These are phyloP conservation scores for Candoia aspera DNA, from an alignment of 2,113 vertebrate genomes.

Conservation along the genomic window DNA sequence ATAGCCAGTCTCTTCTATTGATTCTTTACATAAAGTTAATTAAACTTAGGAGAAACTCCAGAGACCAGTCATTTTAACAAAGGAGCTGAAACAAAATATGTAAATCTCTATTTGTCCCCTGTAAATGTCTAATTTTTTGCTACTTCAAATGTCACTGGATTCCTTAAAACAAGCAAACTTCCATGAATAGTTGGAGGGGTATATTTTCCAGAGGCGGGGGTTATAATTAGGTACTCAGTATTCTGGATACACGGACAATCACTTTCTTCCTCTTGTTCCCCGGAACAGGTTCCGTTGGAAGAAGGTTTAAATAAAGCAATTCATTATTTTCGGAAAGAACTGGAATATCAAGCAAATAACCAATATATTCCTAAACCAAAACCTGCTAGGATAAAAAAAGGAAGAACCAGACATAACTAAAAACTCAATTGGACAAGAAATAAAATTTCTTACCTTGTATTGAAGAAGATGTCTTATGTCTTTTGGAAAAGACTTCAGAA, in stretches of 20 bases:
- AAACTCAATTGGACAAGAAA: conserved; percentile 59
- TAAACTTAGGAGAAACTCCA: background rate
- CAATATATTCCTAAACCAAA: conserved; percentile 99
- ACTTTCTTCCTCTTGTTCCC: conserved; percentile 35
- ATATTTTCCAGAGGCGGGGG: background rate
- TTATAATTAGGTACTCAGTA: background rate
- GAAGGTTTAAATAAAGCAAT: conserved; percentile 99
- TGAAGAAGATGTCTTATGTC: conserved; percentile 71
- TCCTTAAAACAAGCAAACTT: background rate
- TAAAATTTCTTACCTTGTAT: conserved; percentile 53
- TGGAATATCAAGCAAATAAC: conserved; percentile 97
- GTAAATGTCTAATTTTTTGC: background rate
- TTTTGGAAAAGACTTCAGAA: conserved; percentile 69
- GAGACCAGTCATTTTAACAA: background rate
- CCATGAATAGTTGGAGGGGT: background rate
- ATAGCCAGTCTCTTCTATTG: background rate
- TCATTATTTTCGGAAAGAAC: conserved; percentile 96
- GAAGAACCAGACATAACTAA: conserved; percentile 89
- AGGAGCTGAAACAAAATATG: background rate
- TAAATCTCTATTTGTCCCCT: background rate
- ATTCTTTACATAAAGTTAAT: background rate
- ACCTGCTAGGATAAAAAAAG: conserved; percentile 95
- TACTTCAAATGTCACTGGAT: background rate
- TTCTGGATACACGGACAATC: background rate
- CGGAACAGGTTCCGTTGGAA: conserved; percentile 89